Conservation (phyloP, 2,797 vertebrate species). For the Coendou prehensilis region DNA sequence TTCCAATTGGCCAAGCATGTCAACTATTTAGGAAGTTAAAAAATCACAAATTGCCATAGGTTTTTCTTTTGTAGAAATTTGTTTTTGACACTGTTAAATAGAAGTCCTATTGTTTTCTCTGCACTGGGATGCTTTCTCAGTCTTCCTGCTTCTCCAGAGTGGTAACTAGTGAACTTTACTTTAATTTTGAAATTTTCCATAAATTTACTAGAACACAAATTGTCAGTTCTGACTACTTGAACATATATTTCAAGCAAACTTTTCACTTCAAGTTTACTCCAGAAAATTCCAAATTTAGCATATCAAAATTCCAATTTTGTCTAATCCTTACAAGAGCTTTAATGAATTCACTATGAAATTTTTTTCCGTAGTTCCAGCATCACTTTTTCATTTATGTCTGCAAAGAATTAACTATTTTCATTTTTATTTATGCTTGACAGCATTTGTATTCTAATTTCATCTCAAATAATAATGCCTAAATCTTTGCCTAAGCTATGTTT, state of each 20-base stretch:
- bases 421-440: slow-evolving; percentile 8
- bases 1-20: too few relatives aligned
- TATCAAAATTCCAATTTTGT: background rate
- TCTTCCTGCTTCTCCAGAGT: background rate
- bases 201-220: background rate
- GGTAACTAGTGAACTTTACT: background rate
- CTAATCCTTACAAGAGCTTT: background rate
- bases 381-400: background rate
- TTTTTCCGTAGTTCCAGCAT: background rate
- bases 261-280: background rate
- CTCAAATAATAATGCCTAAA: background rate
- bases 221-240: background rate
- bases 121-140: background rate
- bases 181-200: slow-evolving; percentile 25
- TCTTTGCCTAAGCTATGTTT: background rate
- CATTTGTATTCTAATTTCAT: slow-evolving; percentile 21
- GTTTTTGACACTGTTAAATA: background rate
- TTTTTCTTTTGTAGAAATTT: background rate
- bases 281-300: background rate
- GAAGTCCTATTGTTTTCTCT: background rate
- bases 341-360: background rate
- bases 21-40: background rate
- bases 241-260: background rate
- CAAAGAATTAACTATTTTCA: slow-evolving; percentile 5
- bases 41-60: background rate